Conservation (phyloP, 1,140 invertebrate genomes). For the Trichonephila inaurata region DNA sequence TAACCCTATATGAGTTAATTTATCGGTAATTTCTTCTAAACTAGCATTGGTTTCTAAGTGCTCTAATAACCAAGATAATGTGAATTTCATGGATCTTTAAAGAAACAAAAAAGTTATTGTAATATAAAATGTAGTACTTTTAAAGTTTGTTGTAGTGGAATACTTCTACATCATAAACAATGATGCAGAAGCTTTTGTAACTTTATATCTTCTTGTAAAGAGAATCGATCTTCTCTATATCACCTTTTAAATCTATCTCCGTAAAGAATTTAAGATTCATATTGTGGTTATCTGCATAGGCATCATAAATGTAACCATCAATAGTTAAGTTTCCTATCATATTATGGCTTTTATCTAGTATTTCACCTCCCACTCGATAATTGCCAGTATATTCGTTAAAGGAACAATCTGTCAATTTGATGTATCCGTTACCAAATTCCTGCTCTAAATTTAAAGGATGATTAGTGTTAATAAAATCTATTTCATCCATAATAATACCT, state of each 20-base stretch:
- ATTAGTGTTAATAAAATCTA: constrained; percentile 17
- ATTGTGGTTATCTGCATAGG: too few species aligned
- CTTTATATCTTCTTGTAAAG: too few species aligned
- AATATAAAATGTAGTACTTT: too few species aligned
- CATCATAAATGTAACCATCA: too few species aligned
- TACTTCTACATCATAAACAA: too few species aligned
- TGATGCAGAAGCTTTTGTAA: too few species aligned
- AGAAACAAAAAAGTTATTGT: neutral
- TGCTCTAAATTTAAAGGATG: constrained; percentile 4
- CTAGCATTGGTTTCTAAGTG: constrained; percentile 1
- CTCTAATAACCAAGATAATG: constrained; percentile 4
- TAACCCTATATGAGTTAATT: neutral
- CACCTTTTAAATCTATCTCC: too few species aligned
- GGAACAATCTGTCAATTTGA: neutral
- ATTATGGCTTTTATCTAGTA: too few species aligned
- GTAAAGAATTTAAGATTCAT: too few species aligned
- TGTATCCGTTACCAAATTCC: constrained; percentile 12
- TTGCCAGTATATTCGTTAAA: constrained; percentile 1
- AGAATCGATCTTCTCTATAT: too few species aligned
- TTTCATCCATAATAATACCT: neutral
- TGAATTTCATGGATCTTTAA: neutral
- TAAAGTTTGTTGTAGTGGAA: too few species aligned
- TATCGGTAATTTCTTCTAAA: constrained; percentile 15
- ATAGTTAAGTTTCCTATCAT: too few species aligned
- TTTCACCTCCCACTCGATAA: neutral